Evolutionary conservation across 2,888 invertebrate genomes (phyloP), one percentile per base, ranked within the genome.

Genomic region (Eupithecia inturbata): DNA sequence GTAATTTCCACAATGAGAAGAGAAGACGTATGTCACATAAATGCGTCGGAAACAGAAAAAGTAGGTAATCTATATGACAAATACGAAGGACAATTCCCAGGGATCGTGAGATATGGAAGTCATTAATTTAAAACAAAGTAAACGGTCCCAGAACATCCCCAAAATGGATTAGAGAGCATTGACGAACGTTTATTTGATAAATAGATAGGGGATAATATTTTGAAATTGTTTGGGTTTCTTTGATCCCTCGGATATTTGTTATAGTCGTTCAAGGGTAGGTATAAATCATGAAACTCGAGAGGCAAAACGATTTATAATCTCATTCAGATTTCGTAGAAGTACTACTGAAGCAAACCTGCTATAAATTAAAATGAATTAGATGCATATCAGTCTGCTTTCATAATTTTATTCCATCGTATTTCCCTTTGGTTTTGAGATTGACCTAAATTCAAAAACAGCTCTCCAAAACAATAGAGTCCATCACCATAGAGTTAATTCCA

Each of bases 31-130:
- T 82, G 84, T 66, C 39, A 82, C 84, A 85, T 87, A 83, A 85
- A 89, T 82, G 79, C 80, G 84, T 83, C 83, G 83, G 84, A 84
- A 87, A 87, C 86, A 87, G 86, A 90, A 90, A 91, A 91, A 90
- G 89, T 87, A 87, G 87, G 88, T 87, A 91, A 91, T 91, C 89
- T 90, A 87, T 90, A 89, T 91, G 91, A 91, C 86, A 90, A 91
- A 91, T 91, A 85, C 86, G 85, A 86, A 88, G 89, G 90, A 82
- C 89, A 82, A 88, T 91, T 90, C 83, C 83, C 83, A 80, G 84
- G 89, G 88, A 87, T 85, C 83, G 82, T 89, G 89, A 90, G 85
- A 88, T 89, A 89, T 89, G 83, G 84, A 78, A 75, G 84, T 85
- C 88, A 89, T 91, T 90, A 87, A 88, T 90, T 89, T 90, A 88